A percentile compares a stretch with the other conserved stretches of the same genome.
phyloP scores from a whole-genome alignment of 2,888 invertebrate genomes.

The Petrophora chlorosata region DNA sequence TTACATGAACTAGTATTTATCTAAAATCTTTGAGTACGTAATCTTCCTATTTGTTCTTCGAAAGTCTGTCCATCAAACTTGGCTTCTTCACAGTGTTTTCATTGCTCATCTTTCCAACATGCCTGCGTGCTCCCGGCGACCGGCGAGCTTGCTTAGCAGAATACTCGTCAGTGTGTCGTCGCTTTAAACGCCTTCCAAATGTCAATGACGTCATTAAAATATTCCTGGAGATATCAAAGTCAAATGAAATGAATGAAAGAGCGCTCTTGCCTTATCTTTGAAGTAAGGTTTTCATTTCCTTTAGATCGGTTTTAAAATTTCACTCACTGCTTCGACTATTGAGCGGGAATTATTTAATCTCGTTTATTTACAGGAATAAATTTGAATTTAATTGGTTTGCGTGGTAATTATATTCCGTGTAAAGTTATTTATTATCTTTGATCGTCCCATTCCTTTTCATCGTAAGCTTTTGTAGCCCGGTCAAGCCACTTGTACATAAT shows the following conservation, averaged over 20 bases:
- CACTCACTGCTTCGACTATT: slow-evolving; percentile 2
- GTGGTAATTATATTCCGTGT: background rate
- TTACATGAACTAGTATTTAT: too few relatives aligned
- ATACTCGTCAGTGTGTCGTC: slow-evolving; percentile 4
- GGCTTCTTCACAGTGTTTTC: too few relatives aligned
- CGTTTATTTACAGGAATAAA: slow-evolving; percentile 6
- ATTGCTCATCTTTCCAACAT: too few relatives aligned
- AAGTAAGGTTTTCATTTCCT: slow-evolving; percentile 35
- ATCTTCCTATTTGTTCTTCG: too few relatives aligned
- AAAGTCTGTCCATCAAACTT: too few relatives aligned
- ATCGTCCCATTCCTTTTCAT: too few relatives aligned
- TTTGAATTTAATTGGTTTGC: slow-evolving; percentile 24
- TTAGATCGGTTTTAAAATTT: slow-evolving; percentile 27
- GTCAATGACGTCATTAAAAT: slow-evolving; percentile 64
- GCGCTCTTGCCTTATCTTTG: slow-evolving; percentile 45
- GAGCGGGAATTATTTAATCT: slow-evolving; percentile 16
- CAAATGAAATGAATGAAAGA: slow-evolving; percentile 51
- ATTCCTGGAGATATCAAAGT: slow-evolving; percentile 55
- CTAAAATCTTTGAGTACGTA: too few relatives aligned
- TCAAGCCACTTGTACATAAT: too few relatives aligned
- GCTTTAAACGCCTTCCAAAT: slow-evolving; percentile 50
- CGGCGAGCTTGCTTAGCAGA: background rate
- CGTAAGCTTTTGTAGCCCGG: too few relatives aligned
- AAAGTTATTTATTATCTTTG: too few relatives aligned
- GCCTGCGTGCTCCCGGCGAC: too few relatives aligned